These are phyloP conservation scores for Cryptoprocta ferox DNA, from an alignment of 2,797 vertebrate species.

Conservation along the genomic window DNA sequence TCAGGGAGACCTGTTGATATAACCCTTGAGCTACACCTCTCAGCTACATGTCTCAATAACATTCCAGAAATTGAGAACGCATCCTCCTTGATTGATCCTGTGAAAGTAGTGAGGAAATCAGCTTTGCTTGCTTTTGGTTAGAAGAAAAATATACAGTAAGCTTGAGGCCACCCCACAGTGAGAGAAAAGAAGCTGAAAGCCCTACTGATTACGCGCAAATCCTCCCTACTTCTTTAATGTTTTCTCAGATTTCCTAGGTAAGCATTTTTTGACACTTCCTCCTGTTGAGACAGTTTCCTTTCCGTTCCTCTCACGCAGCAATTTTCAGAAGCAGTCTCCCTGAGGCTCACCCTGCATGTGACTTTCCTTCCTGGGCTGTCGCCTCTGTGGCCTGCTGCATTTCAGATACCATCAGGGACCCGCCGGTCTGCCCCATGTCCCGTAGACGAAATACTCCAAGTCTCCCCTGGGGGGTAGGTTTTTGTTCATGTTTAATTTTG, in stretches of 20 bases:
- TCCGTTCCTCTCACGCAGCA: not conserved
- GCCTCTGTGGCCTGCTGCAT: not conserved
- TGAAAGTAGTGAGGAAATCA: not conserved
- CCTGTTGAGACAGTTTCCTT: not conserved
- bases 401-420: not conserved
- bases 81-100: not conserved
- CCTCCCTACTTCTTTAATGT: not conserved
- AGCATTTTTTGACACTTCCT: conserved; percentile 5
- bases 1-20: not conserved
- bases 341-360: accelerated
- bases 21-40: not conserved
- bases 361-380: not conserved
- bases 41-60: not conserved
- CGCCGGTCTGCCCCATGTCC: accelerated
- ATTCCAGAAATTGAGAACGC: not conserved
- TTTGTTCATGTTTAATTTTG: not conserved
- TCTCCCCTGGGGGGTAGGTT: not conserved
- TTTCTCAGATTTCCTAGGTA: not conserved
- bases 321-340: not conserved
- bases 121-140: not conserved
- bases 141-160: not conserved
- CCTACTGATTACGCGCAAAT: not conserved
- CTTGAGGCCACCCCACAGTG: not conserved
- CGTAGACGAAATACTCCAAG: conserved; percentile 27
- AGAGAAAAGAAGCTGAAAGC: not conserved